Evolutionary conservation across 35 echinoderm and acorn worm genomes (phyloP).

Genomic region (Hemicentrotus pulcherrimus): DNA sequence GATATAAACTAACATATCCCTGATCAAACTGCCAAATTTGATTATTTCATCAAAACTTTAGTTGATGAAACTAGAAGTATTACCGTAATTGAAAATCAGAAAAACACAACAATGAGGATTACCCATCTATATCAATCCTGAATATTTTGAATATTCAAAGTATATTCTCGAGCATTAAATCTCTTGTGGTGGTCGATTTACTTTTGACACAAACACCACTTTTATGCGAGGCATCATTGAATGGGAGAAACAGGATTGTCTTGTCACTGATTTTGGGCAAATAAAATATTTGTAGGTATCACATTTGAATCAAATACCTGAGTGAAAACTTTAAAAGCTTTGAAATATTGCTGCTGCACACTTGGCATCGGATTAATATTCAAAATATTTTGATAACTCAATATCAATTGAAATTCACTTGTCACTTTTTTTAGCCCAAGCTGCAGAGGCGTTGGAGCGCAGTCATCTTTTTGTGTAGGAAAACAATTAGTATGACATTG

Average conservation of each 20-base stretch:
- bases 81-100: background rate
- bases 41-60: background rate
- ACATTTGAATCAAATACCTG: no score
- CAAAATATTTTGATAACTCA: background rate
- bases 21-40: no score
- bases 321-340: background rate
- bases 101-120: no score
- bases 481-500: no score
- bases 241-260: background rate
- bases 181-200: background rate
- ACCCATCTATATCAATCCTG: background rate
- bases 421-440: no score
- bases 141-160: background rate
- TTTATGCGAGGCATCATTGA: no score
- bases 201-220: no score
- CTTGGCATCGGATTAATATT: background rate
- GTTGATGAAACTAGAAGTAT: background rate
- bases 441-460: no score
- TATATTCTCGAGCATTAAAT: background rate
- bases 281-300: no score
- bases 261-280: background rate
- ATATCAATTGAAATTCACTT: no score
- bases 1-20: no score
- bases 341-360: background rate
- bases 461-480: no score